phyloP scores from a whole-genome alignment of 2,113 vertebrate genomes.

The Acanthochromis polyacanthus region DNA sequence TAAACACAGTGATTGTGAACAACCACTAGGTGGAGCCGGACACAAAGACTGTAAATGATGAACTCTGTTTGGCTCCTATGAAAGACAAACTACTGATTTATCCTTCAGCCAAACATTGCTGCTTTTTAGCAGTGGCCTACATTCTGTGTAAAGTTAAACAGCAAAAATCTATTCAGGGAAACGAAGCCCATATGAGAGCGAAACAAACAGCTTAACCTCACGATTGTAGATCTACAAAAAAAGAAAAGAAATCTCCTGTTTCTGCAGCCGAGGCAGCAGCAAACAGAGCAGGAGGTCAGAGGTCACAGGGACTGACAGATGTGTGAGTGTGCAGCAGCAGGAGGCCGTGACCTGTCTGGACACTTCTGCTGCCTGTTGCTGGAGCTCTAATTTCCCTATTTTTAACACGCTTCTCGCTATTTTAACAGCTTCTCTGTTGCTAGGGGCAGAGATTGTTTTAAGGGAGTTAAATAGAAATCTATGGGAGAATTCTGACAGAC shows the following conservation, averaged over 20 bases:
- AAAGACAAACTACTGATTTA: conserved; percentile 17
- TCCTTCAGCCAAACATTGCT: conserved; percentile 15
- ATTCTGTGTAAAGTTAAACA: neutral
- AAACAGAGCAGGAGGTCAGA: conserved; percentile 30
- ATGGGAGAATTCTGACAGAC: no score
- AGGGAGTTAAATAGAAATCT: no score
- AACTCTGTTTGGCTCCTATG: neutral
- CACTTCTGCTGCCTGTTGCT: conserved; percentile 1
- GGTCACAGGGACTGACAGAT: conserved; percentile 51
- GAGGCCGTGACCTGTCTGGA: conserved; percentile 47
- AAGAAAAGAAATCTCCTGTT: neutral
- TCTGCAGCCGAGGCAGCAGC: neutral
- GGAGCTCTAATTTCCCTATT: conserved; percentile 33
- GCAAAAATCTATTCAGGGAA: neutral
- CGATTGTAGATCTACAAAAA: neutral
- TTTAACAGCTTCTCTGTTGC: neutral
- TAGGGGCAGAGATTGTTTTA: no score
- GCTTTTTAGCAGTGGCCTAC: neutral
- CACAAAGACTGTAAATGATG: neutral
- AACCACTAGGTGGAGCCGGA: conserved; percentile 58
- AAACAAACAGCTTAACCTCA: neutral
- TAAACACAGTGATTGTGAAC: accelerated
- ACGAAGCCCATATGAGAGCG: neutral
- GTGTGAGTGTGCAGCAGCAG: neutral
- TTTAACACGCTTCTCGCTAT: neutral